Percentiles rank a stretch among this genome's conserved stretches.
phyloP scores from a whole-genome alignment of 2,888 invertebrate species.

The Callosobruchus maculatus region DNA sequence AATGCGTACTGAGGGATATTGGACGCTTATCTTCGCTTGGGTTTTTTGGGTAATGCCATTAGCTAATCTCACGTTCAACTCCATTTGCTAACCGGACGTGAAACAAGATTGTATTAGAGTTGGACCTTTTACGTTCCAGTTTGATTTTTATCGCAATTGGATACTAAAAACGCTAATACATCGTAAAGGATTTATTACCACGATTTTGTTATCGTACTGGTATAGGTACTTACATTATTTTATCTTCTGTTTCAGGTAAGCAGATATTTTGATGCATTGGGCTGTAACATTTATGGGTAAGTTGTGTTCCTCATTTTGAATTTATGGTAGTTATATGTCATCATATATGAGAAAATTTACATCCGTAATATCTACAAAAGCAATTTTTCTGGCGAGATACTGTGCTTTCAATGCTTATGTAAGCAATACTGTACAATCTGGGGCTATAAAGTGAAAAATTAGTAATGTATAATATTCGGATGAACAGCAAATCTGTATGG shows the following conservation, averaged over 20 bases:
- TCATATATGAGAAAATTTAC: not conserved
- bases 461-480: too few species aligned
- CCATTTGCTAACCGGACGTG: not conserved
- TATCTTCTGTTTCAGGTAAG: not conserved
- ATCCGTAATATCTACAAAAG: not conserved
- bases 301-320: not conserved
- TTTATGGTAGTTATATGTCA: not conserved
- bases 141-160: not conserved
- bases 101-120: not conserved
- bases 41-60: too few species aligned
- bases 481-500: too few species aligned
- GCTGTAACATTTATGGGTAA: not conserved
- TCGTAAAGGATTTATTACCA: not conserved
- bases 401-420: too few species aligned
- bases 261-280: not conserved
- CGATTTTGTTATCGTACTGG: not conserved
- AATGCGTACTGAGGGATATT: too few species aligned
- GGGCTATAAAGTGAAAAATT: too few species aligned
- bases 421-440: too few species aligned
- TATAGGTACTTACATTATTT: not conserved
- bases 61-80: too few species aligned
- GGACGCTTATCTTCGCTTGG: too few species aligned
- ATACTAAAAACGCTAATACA: not conserved
- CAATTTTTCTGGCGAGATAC: not conserved
- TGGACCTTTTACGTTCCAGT: not conserved